A percentile compares a stretch with the other conserved stretches of the same genome.
Conservation (phyloP, 2,888 invertebrate genomes). For the Willowsia nigromaculata region DNA sequence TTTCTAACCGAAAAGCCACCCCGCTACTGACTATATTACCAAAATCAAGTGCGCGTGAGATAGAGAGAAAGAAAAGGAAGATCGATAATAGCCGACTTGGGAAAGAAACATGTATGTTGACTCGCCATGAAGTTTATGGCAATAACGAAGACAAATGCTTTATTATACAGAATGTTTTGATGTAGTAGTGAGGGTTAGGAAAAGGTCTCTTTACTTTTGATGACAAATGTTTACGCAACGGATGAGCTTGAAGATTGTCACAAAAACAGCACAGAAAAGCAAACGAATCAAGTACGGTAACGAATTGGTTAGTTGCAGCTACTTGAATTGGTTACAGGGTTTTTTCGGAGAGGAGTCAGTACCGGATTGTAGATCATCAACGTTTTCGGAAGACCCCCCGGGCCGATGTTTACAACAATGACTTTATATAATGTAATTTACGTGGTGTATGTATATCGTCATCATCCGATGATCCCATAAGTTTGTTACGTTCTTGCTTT, state of each 20-base stretch:
- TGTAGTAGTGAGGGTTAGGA: conserved; percentile 48
- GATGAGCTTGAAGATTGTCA: conserved; percentile 11
- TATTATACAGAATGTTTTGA: conserved; percentile 72
- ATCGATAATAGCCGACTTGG: background rate
- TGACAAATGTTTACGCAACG: conserved; percentile 66
- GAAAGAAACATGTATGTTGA: conserved; percentile 37
- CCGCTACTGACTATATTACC: conserved; percentile 39
- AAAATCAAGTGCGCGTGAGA: background rate
- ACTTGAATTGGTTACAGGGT: conserved; percentile 62
- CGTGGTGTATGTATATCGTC: background rate
- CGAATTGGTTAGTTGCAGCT: conserved; percentile 67
- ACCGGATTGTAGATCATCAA: conserved; percentile 42
- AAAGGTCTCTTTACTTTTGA: conserved; percentile 45
- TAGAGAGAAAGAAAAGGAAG: conserved; percentile 30
- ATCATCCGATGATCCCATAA: background rate
- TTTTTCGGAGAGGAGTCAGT: background rate
- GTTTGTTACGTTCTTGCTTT: too few species aligned
- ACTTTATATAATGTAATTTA: conserved; percentile 61
- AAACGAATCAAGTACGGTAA: conserved; percentile 28
- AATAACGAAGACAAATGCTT: conserved; percentile 69
- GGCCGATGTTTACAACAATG: conserved; percentile 69
- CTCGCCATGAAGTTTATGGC: conserved; percentile 67
- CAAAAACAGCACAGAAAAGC: background rate
- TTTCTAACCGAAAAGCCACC: conserved; percentile 48
- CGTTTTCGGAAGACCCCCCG: conserved; percentile 62